Conservation (phyloP, 2,797 vertebrate species). For the Notolepis coatsorum region DNA sequence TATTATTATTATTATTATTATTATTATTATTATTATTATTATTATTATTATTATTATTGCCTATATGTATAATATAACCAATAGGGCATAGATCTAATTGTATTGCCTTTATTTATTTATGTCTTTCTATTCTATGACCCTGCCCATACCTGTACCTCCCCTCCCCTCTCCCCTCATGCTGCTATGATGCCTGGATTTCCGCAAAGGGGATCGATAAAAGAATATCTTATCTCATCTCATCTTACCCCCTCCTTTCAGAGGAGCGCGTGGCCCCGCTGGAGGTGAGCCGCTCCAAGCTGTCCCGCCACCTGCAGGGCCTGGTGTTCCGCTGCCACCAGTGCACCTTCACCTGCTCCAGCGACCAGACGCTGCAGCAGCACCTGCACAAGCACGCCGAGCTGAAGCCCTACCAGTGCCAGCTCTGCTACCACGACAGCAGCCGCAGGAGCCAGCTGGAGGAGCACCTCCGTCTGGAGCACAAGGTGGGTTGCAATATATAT, state of each 20-base stretch:
- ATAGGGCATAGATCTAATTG: too few species aligned
- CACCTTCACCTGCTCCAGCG: slow-evolving; percentile 98
- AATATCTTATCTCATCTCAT: too few species aligned
- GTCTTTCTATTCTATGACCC: too few species aligned
- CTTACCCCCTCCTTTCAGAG: slow-evolving; percentile 81
- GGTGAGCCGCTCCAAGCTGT: slow-evolving; percentile 97
- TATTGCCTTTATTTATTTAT: too few species aligned
- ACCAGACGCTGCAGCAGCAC: slow-evolving; percentile 94
- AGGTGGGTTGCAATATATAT: slow-evolving; percentile 87
- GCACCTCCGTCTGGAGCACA: slow-evolving; percentile 96
- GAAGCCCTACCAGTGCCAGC: slow-evolving; percentile 97
- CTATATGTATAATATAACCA: too few species aligned
- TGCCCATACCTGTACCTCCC: too few species aligned
- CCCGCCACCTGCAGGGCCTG: slow-evolving; percentile 94
- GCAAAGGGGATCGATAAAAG: too few species aligned
- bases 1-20: too few species aligned
- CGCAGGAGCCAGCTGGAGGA: slow-evolving; percentile 90
- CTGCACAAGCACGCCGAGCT: slow-evolving; percentile 95
- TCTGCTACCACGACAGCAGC: slow-evolving; percentile 97
- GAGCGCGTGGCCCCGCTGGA: slow-evolving; percentile 96
- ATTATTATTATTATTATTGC: too few species aligned
- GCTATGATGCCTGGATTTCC: too few species aligned
- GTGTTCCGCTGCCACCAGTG: slow-evolving; percentile 98
- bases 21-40: too few species aligned
- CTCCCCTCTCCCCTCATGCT: too few species aligned